Conservation (phyloP, 2,113 vertebrate species). For the Pygoscelis adeliae region DNA sequence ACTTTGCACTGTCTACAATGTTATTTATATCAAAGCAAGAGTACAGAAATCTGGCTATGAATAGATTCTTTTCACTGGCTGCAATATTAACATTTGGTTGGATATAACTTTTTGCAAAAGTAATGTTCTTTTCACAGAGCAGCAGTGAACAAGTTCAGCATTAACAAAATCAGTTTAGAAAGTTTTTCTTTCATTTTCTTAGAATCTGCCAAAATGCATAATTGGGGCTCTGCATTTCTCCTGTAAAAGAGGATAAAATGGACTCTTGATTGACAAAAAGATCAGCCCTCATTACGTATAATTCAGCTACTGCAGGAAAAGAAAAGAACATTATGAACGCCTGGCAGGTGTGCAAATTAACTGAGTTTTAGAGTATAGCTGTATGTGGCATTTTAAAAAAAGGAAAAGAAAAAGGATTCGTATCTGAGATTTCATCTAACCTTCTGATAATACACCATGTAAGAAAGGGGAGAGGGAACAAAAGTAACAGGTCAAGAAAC, state of each 20-base stretch:
- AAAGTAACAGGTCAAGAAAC: constrained; percentile 16
- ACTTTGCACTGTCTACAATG: not conserved
- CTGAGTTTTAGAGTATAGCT: not conserved
- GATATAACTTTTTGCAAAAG: not conserved
- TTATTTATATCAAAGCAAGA: not conserved
- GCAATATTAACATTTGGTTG: not conserved
- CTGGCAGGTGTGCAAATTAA: constrained; percentile 3
- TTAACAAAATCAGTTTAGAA: constrained; percentile 1
- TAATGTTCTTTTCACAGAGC: not conserved
- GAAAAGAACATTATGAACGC: constrained; percentile 20
- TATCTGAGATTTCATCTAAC: not conserved
- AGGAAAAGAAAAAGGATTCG: not conserved
- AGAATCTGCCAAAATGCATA: not conserved
- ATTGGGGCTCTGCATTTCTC: not conserved
- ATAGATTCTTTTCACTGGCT: not conserved
- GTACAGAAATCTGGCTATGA: not conserved
- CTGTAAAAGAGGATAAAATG: not conserved
- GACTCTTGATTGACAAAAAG: constrained; percentile 17
- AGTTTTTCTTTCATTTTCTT: constrained; percentile 2
- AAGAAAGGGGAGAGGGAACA: not conserved
- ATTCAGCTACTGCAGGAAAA: constrained; percentile 3
- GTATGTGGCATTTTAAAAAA: not conserved
- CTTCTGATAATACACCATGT: not conserved
- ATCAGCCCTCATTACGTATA: not conserved
- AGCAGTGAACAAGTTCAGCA: not conserved